phyloP scores from a whole-genome alignment of 2,888 invertebrate genomes.

The Mesorhabditis belari region DNA sequence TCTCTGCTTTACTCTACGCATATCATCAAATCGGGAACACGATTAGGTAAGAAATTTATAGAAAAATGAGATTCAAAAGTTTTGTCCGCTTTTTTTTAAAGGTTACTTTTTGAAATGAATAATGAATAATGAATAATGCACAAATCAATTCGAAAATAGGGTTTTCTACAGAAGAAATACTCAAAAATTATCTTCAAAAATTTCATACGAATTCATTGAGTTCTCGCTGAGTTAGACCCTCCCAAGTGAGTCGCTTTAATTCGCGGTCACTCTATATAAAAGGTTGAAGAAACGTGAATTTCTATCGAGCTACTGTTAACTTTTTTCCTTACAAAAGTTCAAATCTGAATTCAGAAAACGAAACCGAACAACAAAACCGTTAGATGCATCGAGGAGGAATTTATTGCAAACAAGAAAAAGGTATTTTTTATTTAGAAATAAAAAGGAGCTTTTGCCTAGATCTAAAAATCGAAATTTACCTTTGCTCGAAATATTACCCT shows the following conservation, averaged over 20 bases:
- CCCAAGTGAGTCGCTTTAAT: no score
- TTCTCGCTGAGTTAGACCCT: no score
- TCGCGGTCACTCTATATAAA: no score
- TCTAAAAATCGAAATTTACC: no score
- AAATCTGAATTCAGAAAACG: neutral
- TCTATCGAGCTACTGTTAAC: neutral
- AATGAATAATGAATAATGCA: neutral
- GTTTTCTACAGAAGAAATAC: neutral
- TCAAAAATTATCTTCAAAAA: no score
- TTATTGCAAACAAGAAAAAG: neutral
- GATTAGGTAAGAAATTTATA: slow-evolving; percentile 42
- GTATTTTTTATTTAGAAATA: slow-evolving; percentile 11
- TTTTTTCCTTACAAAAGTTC: neutral
- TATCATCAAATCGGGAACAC: slow-evolving; percentile 50
- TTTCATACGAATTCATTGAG: no score
- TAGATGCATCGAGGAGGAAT: neutral
- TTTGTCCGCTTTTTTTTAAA: slow-evolving; percentile 17
- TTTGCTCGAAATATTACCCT: no score
- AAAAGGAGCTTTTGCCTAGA: no score
- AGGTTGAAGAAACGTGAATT: neutral
- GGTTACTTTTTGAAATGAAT: slow-evolving; percentile 8
- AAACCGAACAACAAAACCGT: neutral
- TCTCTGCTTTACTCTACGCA: slow-evolving; percentile 41
- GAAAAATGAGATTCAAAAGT: slow-evolving; percentile 29
- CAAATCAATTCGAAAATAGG: neutral